These are phyloP conservation scores for Hydractinia echinata DNA, from an alignment of 30 jellyfish, hydroid and myxozoan species.

Conservation along the genomic window DNA sequence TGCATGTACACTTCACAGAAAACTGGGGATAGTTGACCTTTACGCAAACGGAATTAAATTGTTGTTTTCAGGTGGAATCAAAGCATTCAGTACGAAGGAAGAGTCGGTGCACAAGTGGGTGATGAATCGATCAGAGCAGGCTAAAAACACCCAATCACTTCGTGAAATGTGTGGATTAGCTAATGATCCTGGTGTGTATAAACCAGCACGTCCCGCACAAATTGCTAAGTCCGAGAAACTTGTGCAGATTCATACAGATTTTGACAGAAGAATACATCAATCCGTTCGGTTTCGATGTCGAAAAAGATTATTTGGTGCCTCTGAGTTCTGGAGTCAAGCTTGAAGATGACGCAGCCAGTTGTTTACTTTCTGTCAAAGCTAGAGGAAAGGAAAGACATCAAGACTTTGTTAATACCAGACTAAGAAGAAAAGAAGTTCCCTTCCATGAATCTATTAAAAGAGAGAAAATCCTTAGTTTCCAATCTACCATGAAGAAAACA, in stretches of 20 bases:
- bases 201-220: constrained; percentile 1
- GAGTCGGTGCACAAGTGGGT: background rate
- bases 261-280: background rate
- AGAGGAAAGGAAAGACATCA: background rate
- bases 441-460: background rate
- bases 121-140: background rate
- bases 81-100: background rate
- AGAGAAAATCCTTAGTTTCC: background rate
- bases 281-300: background rate
- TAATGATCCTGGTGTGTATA: background rate
- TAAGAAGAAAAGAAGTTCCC: background rate
- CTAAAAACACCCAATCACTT: background rate
- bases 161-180: constrained; percentile 3
- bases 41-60: background rate
- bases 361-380: background rate
- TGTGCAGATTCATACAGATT: background rate
- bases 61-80: background rate
- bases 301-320: background rate
- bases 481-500: background rate
- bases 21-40: background rate
- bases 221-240: background rate
- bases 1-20: background rate
- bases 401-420: background rate
- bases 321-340: background rate
- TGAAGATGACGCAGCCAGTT: background rate